phyloP scores from a whole-genome alignment of 2,888 invertebrate species.

The Opisthograptis luteolata region DNA sequence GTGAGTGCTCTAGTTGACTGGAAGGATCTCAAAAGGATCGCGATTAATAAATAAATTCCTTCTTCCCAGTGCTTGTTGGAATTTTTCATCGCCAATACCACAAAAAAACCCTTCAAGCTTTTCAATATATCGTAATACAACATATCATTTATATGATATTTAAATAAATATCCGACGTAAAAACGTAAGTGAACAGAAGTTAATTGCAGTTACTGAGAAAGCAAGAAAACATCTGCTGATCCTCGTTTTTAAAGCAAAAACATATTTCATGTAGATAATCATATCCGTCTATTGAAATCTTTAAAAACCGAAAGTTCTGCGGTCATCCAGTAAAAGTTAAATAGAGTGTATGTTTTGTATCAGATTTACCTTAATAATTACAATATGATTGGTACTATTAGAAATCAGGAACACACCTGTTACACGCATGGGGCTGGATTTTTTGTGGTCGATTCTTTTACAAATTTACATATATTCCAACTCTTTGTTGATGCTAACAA shows the following conservation, averaged over 20 bases:
- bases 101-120: no score
- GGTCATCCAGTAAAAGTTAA: conserved; percentile 57
- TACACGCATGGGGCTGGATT: conserved; percentile 66
- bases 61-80: no score
- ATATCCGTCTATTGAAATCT: conserved; percentile 36
- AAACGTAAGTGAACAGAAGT: conserved; percentile 15
- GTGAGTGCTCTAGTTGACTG: no score
- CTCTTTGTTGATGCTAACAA: conserved; percentile 74
- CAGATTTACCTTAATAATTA: conserved; percentile 65
- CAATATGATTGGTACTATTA: conserved; percentile 66
- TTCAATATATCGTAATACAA: no score
- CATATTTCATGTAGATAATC: conserved; percentile 21
- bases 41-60: no score
- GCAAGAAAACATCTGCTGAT: conserved; percentile 30
- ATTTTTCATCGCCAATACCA: no score
- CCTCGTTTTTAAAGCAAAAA: conserved; percentile 21
- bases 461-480: conserved; percentile 79
- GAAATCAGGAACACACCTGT: conserved; percentile 78
- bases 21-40: no score
- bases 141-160: no score
- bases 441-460: conserved; percentile 73
- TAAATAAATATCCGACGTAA: no score
- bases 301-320: conserved; percentile 69
- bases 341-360: conserved; percentile 56
- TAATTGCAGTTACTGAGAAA: conserved; percentile 8